A percentile compares a stretch with the other conserved stretches of the same genome.
These are phyloP conservation scores for Agapornis canus DNA, from an alignment of 2,797 vertebrate genomes.

Conservation along the genomic window DNA sequence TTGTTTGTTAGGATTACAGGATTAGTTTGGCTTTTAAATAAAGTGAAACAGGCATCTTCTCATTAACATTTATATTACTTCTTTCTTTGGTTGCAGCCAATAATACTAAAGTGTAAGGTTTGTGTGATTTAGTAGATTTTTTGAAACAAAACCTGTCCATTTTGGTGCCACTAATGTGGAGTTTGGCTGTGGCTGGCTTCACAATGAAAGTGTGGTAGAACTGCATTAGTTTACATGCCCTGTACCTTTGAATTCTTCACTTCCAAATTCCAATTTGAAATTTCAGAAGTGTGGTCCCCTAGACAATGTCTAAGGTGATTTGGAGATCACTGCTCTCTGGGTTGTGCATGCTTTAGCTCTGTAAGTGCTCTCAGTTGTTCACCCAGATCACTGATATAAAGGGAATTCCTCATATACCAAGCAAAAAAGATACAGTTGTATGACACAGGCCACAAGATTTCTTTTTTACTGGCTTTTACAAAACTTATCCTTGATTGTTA, in stretches of 20 bases:
- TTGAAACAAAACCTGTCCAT: conserved; percentile 4
- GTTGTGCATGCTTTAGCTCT: background rate
- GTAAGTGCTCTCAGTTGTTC: background rate
- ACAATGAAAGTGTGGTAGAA: background rate
- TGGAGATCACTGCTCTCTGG: background rate
- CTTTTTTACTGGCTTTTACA: background rate
- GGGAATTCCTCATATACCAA: background rate
- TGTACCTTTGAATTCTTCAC: background rate
- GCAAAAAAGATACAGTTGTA: background rate
- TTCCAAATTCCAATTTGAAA: background rate
- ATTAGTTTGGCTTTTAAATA: conserved; percentile 72
- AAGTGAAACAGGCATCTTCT: conserved; percentile 69
- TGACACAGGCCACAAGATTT: background rate
- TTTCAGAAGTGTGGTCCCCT: background rate
- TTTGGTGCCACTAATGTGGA: background rate
- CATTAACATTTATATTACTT: conserved; percentile 84
- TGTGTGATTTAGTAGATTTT: conserved; percentile 29
- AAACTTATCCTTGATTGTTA: background rate
- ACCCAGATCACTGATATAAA: background rate
- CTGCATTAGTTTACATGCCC: background rate
- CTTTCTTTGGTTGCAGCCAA: conserved; percentile 44
- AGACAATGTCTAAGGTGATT: background rate
- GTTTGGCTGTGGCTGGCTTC: background rate
- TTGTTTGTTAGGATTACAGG: conserved; percentile 59
- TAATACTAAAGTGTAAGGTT: background rate